Evolutionary conservation across 2,797 vertebrate genomes (phyloP).

Genomic region (Argyrosomus regius): DNA sequence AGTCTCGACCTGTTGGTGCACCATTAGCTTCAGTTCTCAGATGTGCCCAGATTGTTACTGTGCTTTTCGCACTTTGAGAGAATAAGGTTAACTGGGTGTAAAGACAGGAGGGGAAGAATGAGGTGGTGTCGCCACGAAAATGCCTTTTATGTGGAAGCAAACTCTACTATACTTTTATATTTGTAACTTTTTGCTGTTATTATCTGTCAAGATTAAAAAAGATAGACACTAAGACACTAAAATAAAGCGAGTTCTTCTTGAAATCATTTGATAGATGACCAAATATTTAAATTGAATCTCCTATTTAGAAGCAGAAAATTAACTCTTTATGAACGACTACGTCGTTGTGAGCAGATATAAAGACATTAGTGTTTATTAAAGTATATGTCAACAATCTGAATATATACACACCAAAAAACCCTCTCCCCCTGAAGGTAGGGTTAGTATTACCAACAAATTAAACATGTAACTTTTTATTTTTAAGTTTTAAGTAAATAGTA

Average conservation of each 20-base stretch:
- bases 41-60: conserved; percentile 30
- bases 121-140: not conserved
- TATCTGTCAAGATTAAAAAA: not conserved
- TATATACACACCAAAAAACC: too few species aligned
- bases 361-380: not conserved
- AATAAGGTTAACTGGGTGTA: conserved; percentile 37
- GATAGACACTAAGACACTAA: too few species aligned
- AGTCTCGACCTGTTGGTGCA: conserved; percentile 59
- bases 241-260: not conserved
- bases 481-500: too few species aligned
- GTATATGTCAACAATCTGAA: too few species aligned
- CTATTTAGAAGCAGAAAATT: not conserved
- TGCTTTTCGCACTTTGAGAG: conserved; percentile 29
- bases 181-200: not conserved
- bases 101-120: conserved; percentile 25
- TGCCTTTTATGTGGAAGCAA: not conserved
- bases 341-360: not conserved
- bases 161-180: not conserved
- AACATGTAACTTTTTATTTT: not conserved
- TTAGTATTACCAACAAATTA: not conserved
- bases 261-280: not conserved
- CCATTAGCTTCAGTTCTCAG: conserved; percentile 49
- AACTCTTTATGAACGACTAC: not conserved
- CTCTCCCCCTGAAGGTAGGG: not conserved
- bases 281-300: not conserved